These are phyloP conservation scores for Drosophila quinaria DNA, from an alignment of 2,888 invertebrate species.

Conservation along the genomic window DNA sequence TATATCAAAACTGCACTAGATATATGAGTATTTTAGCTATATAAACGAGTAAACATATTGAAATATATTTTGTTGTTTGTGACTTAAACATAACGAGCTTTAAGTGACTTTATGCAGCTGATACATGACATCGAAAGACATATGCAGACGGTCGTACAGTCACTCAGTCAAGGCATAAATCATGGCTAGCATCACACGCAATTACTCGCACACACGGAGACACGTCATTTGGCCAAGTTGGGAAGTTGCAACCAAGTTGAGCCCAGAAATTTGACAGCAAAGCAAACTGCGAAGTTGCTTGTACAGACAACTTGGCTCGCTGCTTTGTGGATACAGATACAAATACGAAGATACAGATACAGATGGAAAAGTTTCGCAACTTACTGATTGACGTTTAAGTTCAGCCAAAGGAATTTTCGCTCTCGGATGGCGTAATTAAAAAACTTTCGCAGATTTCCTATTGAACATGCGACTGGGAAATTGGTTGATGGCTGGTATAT, in stretches of 20 bases:
- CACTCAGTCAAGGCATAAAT: slow-evolving; percentile 60
- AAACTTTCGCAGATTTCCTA: slow-evolving; percentile 62
- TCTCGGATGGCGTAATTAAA: slow-evolving; percentile 69
- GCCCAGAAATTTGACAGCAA: slow-evolving; percentile 54
- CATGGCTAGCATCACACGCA: slow-evolving; percentile 43
- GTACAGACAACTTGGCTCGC: slow-evolving; percentile 15
- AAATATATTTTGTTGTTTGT: slow-evolving; percentile 3
- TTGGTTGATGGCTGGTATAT: slow-evolving; percentile 29
- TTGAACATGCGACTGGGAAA: slow-evolving; percentile 22
- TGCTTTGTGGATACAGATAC: slow-evolving; percentile 1
- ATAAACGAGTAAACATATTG: background rate
- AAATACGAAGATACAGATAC: slow-evolving; percentile 8
- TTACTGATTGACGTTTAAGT: slow-evolving; percentile 70
- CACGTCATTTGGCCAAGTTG: slow-evolving; percentile 27
- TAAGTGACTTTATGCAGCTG: slow-evolving; percentile 59
- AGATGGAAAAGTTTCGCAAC: slow-evolving; percentile 58
- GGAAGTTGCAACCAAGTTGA: slow-evolving; percentile 41
- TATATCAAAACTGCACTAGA: slow-evolving; percentile 3
- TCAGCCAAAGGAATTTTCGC: slow-evolving; percentile 31
- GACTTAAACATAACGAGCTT: slow-evolving; percentile 57
- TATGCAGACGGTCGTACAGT: slow-evolving; percentile 65
- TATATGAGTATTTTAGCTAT: background rate
- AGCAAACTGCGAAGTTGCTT: slow-evolving; percentile 35
- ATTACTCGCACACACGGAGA: slow-evolving; percentile 6
- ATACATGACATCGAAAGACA: slow-evolving; percentile 56